Percentiles rank a stretch among this genome's conserved stretches.
Evolutionary conservation across 2,888 invertebrate genomes (phyloP).

Genomic region (Antheraea assamensis): DNA sequence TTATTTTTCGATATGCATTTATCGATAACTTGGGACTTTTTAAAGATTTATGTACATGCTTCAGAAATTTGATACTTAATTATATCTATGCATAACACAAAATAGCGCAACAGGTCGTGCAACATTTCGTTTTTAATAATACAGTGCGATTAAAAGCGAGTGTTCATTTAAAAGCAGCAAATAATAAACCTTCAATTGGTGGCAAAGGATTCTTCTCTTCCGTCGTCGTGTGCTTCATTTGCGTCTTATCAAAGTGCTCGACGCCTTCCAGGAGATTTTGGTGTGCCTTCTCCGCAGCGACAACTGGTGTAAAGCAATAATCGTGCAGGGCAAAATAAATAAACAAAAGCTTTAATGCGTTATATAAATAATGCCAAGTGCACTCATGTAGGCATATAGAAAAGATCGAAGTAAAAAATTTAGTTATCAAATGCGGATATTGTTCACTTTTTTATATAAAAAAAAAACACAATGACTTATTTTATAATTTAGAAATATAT

Average conservation of each 20-base stretch:
- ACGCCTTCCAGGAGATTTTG: constrained; percentile 87
- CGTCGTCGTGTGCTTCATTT: constrained; percentile 88
- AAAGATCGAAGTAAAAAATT: not conserved
- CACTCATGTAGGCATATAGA: constrained; percentile 10
- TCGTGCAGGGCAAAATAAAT: constrained; percentile 37
- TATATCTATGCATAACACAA: not conserved
- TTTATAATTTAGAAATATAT: not conserved
- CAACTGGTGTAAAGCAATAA: constrained; percentile 81
- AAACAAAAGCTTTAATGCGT: constrained; percentile 33
- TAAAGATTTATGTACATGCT: not conserved
- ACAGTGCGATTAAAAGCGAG: constrained; percentile 33
- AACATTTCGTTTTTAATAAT: not conserved
- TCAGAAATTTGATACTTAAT: not conserved
- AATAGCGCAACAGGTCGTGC: constrained; percentile 24
- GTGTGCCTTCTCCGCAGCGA: constrained; percentile 88
- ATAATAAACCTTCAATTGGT: constrained; percentile 85
- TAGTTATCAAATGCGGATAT: not conserved
- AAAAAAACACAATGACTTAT: not conserved
- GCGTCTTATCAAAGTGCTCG: constrained; percentile 87
- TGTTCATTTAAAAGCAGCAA: constrained; percentile 44
- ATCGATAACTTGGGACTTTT: not conserved
- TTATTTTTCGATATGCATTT: not conserved
- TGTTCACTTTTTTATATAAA: not conserved
- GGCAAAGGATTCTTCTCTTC: constrained; percentile 89
- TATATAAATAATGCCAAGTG: constrained; percentile 25